Evolutionary conservation across 2,888 invertebrate genomes (phyloP), one percentile per base, ranked within the genome.

Genomic region (Lysandra bellargus): DNA sequence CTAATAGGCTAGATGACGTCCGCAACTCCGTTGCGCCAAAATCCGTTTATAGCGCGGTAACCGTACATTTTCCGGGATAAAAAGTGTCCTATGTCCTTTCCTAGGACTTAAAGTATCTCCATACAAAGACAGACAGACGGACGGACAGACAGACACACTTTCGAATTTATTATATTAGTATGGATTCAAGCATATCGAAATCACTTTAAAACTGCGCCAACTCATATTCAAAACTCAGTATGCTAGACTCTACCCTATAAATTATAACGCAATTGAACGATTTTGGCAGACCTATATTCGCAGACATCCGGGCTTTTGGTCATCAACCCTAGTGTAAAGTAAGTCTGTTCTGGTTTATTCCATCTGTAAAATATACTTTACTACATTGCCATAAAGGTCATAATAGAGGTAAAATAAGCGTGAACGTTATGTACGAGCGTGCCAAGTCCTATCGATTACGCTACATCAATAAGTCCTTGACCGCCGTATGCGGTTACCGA

Each of bases 281-380:
- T 69, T 69, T 69, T 69, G 69, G 69, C 69, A 69, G 33, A 69
- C 69, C 69, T 37, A 69, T 69, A 33, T 33, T 69, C 33, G 64
- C 30, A 69, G 33, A 33, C 9, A 69, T 69, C 69, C 69, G 33
- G 69, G 33, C 33, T 69, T 69, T 69, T 69, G 64, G 30, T 69
- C 69, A 37, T 69, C 69, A 69, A 69, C 69, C 69, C 33, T 69
- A 30, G 33, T 37, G 17, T 17, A 17, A 17, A 14, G 4, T 57
- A 17, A 14, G 4, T 57, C 57, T 57, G 17, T 57, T 57, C 57
- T 57, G 57, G 57, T 17, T 17, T 57, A 57, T 57, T 57, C 57
- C 1, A 57, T 1, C 4, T 57, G 17, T 5, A 57, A 17, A 57
- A 57, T 17, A 17, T 17, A 57, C 57, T 17, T 3, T 57, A 57